Base-by-base conservation (phyloP, 2,797 vertebrate species). In the Pseudochromis fuscus region DNA sequence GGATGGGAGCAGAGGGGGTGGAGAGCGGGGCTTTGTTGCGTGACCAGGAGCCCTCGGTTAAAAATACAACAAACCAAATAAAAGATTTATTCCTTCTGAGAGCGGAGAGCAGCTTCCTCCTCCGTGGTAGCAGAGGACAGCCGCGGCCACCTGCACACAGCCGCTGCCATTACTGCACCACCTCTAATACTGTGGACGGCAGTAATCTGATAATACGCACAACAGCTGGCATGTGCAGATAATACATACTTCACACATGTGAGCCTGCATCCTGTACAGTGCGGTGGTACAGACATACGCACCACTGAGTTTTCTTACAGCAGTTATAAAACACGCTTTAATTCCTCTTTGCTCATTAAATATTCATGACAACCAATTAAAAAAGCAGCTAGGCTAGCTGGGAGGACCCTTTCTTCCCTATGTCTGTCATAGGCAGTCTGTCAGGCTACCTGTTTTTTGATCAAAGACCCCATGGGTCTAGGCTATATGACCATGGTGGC, bases 311-410 rank as follows among this genome's bases (percentile, higher is more conserved):
- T 95, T 94, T 92, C 92, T 77, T 45, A 63, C 3, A 94, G 94
- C 93, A 94, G 94, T 95, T 96, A 94, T 95, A 95, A 94, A 92
- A 93, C 92, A 91, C 94, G 93, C 96, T 96, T 96, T 93, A 96
- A 96, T 96, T 96, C 93, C 92, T 94, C 95, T 94, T 93, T 95
- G 93, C 95, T 96, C 92, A 96, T 97, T 95, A 96, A 96, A 96
- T 96, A 97, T 98, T 97, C 94, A 98, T 96, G 94, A 95, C 94
- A 93, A 94, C 94, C 95, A 97, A 97, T 98, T 97, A 97, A 95
- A 95, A 95, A 93, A 95, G 93, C 94, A 95, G 94, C 93, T 93
- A 93, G 93, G 93, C 92, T 94, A 92, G 92, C 93, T 90, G 89
- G 69, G 81, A 95, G 93, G 94, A 91, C 78, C 93, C 84, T 91